Evolutionary conservation across 2,113 vertebrate species (phyloP).

Genomic region (Corydoras sp.): DNA sequence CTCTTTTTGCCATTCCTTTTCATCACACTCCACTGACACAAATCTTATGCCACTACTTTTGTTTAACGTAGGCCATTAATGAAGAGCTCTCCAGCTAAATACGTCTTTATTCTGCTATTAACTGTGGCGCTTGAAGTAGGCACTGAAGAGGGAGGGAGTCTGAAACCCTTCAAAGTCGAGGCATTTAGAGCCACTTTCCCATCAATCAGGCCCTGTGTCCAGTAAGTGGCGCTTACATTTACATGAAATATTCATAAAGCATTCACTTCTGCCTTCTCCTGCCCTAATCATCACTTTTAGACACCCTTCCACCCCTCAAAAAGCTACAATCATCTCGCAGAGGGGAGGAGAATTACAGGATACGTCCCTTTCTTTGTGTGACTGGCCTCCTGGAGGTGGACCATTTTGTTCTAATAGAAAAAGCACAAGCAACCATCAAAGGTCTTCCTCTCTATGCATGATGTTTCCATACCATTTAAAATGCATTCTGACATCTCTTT

Average conservation of each 20-base stretch:
- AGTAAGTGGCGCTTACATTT: conserved; percentile 98
- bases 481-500: conserved; percentile 26
- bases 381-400: conserved; percentile 75
- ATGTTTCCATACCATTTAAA: conserved; percentile 37
- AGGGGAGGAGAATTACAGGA: conserved; percentile 80
- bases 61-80: conserved; percentile 82
- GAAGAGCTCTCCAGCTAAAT: conserved; percentile 93
- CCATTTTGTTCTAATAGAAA: conserved; percentile 74
- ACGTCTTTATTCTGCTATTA: conserved; percentile 84
- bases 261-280: conserved; percentile 91
- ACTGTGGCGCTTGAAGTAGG: conserved; percentile 77
- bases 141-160: conserved; percentile 67
- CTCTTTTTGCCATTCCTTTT: conserved; percentile 53
- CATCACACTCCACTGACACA: conserved; percentile 65
- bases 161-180: conserved; percentile 86
- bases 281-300: conserved; percentile 92
- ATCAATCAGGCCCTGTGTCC: conserved; percentile 90
- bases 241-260: conserved; percentile 99
- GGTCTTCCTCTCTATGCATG: conserved; percentile 61
- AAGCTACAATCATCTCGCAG: conserved; percentile 91
- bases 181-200: conserved; percentile 86
- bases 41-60: conserved; percentile 70
- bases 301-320: conserved; percentile 62
- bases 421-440: conserved; percentile 68
- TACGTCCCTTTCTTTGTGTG: conserved; percentile 75